Evolutionary conservation across 2,888 invertebrate genomes (phyloP).

Genomic region (Chrysodeixis includens): DNA sequence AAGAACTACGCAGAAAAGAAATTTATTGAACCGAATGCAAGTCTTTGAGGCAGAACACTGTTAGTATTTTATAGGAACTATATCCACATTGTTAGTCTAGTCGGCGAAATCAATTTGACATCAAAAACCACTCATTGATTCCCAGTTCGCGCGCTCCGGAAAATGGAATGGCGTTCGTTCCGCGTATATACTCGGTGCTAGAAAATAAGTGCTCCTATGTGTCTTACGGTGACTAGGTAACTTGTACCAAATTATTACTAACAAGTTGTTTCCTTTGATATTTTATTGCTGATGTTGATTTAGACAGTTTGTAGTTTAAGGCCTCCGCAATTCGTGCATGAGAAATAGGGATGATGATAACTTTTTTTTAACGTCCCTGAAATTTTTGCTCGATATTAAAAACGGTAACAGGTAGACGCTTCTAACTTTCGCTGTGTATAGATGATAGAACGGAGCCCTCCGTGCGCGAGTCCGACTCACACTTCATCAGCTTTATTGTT

Average conservation of each 20-base stretch:
- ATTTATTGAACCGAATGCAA: neutral
- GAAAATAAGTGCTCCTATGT: constrained; percentile 33
- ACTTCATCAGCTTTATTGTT: too few relatives aligned
- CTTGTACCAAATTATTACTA: neutral
- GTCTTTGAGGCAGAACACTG: constrained; percentile 12
- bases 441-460: too few relatives aligned
- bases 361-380: too few relatives aligned
- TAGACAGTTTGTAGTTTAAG: neutral
- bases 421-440: too few relatives aligned
- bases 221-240: constrained; percentile 14
- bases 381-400: too few relatives aligned
- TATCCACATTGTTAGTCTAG: constrained; percentile 47
- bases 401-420: too few relatives aligned
- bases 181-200: constrained; percentile 26
- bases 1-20: neutral
- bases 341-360: too few relatives aligned
- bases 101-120: constrained; percentile 56
- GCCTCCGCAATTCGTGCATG: too few relatives aligned
- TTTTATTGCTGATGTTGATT: neutral
- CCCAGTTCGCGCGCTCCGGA: constrained; percentile 25
- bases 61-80: constrained; percentile 40
- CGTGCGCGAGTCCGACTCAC: too few relatives aligned
- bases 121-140: constrained; percentile 57
- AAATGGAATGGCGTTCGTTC: constrained; percentile 33
- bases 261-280: neutral